These are phyloP conservation scores for Aphaenogaster rudis DNA, from an alignment of 1,140 invertebrate genomes.

Conservation along the genomic window DNA sequence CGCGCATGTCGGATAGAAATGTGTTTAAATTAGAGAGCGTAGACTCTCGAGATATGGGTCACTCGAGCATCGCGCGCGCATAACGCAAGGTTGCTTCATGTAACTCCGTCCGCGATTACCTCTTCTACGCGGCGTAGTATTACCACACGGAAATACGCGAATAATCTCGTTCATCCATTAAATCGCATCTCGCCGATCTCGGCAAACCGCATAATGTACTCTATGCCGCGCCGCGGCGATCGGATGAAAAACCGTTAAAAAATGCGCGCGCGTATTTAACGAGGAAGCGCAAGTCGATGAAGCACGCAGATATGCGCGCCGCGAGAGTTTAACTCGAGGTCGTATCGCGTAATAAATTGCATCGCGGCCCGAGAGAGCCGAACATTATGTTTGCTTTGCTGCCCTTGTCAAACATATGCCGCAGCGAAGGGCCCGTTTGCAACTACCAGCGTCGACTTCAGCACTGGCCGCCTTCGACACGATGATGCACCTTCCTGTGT, in stretches of 20 bases:
- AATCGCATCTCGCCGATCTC: constrained; percentile 6
- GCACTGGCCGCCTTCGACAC: constrained; percentile 10
- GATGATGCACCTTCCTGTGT: constrained; percentile 27
- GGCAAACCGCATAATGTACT: constrained; percentile 41
- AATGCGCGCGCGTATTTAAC: constrained; percentile 53
- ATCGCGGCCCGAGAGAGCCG: constrained; percentile 54
- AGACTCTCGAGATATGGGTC: constrained; percentile 44
- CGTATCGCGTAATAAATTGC: constrained; percentile 78
- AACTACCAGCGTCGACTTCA: constrained; percentile 29
- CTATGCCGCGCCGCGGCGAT: constrained; percentile 1
- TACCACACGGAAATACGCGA: constrained; percentile 40
- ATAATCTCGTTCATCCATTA: constrained; percentile 59
- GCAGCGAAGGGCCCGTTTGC: constrained; percentile 57
- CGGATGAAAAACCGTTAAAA: constrained; percentile 40
- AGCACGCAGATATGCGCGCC: constrained; percentile 52
- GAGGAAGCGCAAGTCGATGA: constrained; percentile 62
- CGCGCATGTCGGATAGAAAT: neutral
- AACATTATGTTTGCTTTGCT: constrained; percentile 74
- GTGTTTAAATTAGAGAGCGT: constrained; percentile 20
- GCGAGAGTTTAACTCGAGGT: constrained; percentile 73
- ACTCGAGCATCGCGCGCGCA: constrained; percentile 14
- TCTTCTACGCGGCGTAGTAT: constrained; percentile 3
- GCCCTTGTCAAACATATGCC: constrained; percentile 77
- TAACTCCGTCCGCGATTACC: constrained; percentile 26
- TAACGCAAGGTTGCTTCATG: constrained; percentile 7